These are phyloP conservation scores for Acanthococcus lagerstroemiae DNA, from an alignment of 2,888 invertebrate species.

Conservation along the genomic window DNA sequence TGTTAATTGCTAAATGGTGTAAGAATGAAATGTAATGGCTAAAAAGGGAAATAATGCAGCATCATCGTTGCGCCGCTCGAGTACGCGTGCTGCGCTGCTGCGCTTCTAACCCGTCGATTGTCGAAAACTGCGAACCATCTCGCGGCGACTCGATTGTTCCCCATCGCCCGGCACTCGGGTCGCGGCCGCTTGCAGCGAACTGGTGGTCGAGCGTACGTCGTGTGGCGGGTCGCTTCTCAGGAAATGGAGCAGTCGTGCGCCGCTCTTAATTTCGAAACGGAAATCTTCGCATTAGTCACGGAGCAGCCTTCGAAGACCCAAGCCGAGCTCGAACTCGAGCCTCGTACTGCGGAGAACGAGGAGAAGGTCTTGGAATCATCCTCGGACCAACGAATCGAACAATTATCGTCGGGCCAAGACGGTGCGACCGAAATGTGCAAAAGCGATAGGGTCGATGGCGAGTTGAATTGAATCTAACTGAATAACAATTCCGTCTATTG, in stretches of 20 bases:
- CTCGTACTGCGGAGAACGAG: no score
- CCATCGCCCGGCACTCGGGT: background rate
- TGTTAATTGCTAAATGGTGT: constrained; percentile 32
- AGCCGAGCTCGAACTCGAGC: no score
- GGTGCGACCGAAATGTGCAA: no score
- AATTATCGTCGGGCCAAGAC: constrained; percentile 15
- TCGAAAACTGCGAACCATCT: constrained; percentile 3
- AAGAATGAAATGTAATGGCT: constrained; percentile 30
- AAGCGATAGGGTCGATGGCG: background rate
- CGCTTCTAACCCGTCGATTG: no score
- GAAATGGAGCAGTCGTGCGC: constrained; percentile 26
- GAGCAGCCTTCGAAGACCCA: constrained; percentile 5
- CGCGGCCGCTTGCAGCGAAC: constrained; percentile 11
- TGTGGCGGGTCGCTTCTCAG: constrained; percentile 10
- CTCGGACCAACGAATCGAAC: constrained; percentile 18
- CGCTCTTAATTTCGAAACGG: constrained; percentile 26
- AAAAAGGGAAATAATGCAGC: constrained; percentile 23
- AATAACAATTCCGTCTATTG: no score
- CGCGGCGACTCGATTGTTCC: background rate
- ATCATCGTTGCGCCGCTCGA: constrained; percentile 22
- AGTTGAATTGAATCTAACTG: no score
- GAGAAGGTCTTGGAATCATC: no score
- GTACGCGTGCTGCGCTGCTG: no score
- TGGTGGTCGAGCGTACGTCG: constrained; percentile 23
- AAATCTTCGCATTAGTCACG: constrained; percentile 29